Evolutionary conservation across 2,888 invertebrate species (phyloP), one percentile per base, ranked within the genome.

Genomic region (Nowickia ferox): DNA sequence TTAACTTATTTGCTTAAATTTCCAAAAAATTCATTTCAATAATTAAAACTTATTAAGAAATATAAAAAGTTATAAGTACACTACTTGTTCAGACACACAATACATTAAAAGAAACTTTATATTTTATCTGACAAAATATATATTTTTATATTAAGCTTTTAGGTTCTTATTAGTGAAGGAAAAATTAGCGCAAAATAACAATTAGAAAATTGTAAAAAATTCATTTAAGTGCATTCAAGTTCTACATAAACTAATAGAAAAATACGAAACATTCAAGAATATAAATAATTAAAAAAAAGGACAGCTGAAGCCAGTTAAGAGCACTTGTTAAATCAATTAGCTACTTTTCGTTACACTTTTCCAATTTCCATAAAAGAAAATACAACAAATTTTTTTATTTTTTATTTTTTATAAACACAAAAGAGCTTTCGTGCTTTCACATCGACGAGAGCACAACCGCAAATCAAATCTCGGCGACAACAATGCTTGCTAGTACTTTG

Each of bases 201-300:
- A 48, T 22, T 10, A 72, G 40, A 57, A 42, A 17, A 15, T 19
- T 66, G 2, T 22, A 55, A 78, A 69, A 69, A 19, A 22, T 13
- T 72, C 1, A 44, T 42, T 69, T 72, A 2, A 13, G 75, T 81
- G 81, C 81, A 81, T 53, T 40, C 68, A 81, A 81, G 53, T 19
- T 61, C 81, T 81, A 81, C 74, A 61, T 53, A n/a, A 59, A 42
- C 6, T 13, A 48, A 15, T 55, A 9, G 46, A 68, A 72, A 80
- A 65, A 38, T 74, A 71, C 38, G 59, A 75, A 75, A 81, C 81
- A 81, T 81, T 81, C 74, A 75, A 6, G 30, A 30, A 30, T n/a
- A 44, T 13, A 53, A 68, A 61, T 13, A 68, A 22, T 65, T 30
- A 6, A 30, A 30, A 30, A 30, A 30, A 30, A n/a, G n/a, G 30